Base-by-base conservation (phyloP, 2,888 invertebrate genomes). In the Myopa tessellatipennis region DNA sequence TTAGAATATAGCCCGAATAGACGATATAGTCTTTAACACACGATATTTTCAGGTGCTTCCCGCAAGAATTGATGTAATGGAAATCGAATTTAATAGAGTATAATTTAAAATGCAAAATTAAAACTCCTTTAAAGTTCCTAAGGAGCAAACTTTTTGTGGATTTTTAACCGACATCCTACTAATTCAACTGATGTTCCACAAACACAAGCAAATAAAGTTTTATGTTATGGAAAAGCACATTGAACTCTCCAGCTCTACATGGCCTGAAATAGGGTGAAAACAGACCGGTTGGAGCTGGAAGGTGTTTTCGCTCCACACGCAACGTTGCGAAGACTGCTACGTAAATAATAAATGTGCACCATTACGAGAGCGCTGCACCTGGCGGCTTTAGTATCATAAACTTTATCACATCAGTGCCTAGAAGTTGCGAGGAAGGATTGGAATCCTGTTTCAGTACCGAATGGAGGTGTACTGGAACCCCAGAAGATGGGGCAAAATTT, bases 281-380 rank as follows among this genome's bases (percentile, higher is more conserved):
- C 1, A 50, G 26, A 14, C 50, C 14, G 50, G 50, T 14, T 50
- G 50, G 14, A 50, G 14, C 26, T 26, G 26, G 26, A 26, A 26
- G 26, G 26, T 26, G 26, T 26, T 26, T 26, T 26, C 26, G 26
- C 26, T 26, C 26, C 26, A 26, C 61, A 38, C 50, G 55, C 65
- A 26, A n/a, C 14, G 10, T 52, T 65, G 65, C 74, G 60, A 10
- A 65, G 74, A 74, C 74, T 50, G 52, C 55, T 38, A 55, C n/a
- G 36, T 74, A 65, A 74, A 74, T 74, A 74, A 74, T 74, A 65
- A 74, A 74, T 67, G 50, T 5, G 52, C 50, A 10, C 52, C 65
- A 74, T 55, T 74, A 65, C 14, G 61, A 61, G 34, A 73, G 16
- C 2, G 70, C 36, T 70, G 16, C 12, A 55, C 36, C 70, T 70